Evolutionary conservation across 2,888 invertebrate genomes (phyloP), one percentile per base, ranked within the genome.

Genomic region (Rhingia campestris): DNA sequence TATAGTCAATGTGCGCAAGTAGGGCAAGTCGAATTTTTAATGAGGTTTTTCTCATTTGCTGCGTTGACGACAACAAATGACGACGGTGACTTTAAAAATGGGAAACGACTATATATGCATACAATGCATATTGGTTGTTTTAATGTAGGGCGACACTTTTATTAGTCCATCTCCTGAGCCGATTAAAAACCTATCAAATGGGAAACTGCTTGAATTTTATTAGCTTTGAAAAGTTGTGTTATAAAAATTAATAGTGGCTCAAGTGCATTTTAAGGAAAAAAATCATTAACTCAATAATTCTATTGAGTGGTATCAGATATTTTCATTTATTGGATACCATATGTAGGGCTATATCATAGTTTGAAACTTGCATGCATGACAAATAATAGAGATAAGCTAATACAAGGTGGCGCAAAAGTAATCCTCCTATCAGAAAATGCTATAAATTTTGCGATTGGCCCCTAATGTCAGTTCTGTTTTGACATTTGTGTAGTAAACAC

Each of bases 1-100:
- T 22, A 6, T 9, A 6, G 33, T 54, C 12, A 7, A 45, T 56
- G 43, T 73, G 45, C 43, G 33, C 53, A 66, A 67, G 12, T 73
- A 61, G 74, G 54, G 61, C 67, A 79, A 73, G 73, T 79, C 73
- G 54, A 67, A 49, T 67, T 61, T 73, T 74, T 74, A 74, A 80
- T 80, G 74, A 61, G 74, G 61, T 80, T 74, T 80, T 43, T 47
- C 33, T 61, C 54, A 53, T 53, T 53, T 47, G 30, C 58, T 59
- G 45, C 59, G 66, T 61, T 37, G 73, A 73, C 14, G 47, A 45
- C 61, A 12, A 22, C 47, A 22, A 22, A 22, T 22, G 39, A 47
- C 37, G 32, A 67, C 72, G 64, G 66, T 79, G 79, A 67, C 61
- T 66, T 80, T 74, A 67, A 56, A 74, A 74, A 59, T 80, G 53